These are phyloP conservation scores for Torymus texanus DNA, from an alignment of 2,888 invertebrate genomes.

Conservation along the genomic window DNA sequence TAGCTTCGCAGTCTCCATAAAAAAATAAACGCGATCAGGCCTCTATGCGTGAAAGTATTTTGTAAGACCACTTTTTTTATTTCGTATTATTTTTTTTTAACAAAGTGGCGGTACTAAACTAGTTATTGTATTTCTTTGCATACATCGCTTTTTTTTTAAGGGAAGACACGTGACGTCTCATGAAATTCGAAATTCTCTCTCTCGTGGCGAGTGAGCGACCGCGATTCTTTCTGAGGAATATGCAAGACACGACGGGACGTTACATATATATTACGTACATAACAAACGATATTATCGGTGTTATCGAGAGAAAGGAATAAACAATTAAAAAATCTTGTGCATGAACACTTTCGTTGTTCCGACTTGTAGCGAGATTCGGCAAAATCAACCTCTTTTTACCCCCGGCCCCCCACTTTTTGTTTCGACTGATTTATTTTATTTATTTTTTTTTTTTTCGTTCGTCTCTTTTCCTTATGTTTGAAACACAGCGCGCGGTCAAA, in stretches of 20 bases:
- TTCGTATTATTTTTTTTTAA: slow-evolving; percentile 43
- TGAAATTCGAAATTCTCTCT: slow-evolving; percentile 55
- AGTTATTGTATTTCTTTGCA: slow-evolving; percentile 58
- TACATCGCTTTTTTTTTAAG: slow-evolving; percentile 55
- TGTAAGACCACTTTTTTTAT: slow-evolving; percentile 51
- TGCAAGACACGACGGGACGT: slow-evolving; percentile 55
- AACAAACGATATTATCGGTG: slow-evolving; percentile 40
- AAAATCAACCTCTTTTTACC: slow-evolving; percentile 23
- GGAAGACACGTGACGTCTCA: slow-evolving; percentile 58
- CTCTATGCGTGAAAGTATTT: slow-evolving; percentile 51
- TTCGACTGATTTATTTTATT: too few species aligned
- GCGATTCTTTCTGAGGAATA: slow-evolving; percentile 50
- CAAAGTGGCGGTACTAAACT: slow-evolving; percentile 57
- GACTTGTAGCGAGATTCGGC: slow-evolving; percentile 48
- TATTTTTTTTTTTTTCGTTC: slow-evolving; percentile 31
- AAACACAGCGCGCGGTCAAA: background rate
- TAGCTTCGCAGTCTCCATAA: slow-evolving; percentile 16
- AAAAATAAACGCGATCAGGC: slow-evolving; percentile 40
- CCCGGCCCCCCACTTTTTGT: too few species aligned
- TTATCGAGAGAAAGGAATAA: slow-evolving; percentile 18
- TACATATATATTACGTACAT: slow-evolving; percentile 40
- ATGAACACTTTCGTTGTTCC: slow-evolving; percentile 59
- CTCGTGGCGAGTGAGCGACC: slow-evolving; percentile 23
- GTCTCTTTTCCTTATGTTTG: slow-evolving; percentile 2
- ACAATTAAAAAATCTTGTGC: slow-evolving; percentile 46